These are phyloP conservation scores for Lumbricus terrestris DNA, from an alignment of 2,888 invertebrate genomes.

Conservation along the genomic window DNA sequence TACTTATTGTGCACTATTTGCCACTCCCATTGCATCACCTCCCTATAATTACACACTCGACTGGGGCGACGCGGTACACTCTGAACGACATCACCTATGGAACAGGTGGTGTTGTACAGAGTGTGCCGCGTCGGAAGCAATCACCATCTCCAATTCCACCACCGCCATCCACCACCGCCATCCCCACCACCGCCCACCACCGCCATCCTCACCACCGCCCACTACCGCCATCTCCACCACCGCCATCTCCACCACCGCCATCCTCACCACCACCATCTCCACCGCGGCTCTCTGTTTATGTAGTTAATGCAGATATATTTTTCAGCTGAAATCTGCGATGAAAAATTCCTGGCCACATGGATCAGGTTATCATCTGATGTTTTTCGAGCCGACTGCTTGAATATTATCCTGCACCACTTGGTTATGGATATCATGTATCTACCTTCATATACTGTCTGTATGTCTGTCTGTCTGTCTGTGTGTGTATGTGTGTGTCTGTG, in stretches of 20 bases:
- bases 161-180: too few relatives aligned
- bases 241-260: too few relatives aligned
- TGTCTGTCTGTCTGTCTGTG: not conserved
- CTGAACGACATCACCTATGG: too few relatives aligned
- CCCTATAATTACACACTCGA: too few relatives aligned
- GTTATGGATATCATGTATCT: not conserved
- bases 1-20: not conserved
- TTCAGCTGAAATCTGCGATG: not conserved
- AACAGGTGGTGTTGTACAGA: too few relatives aligned
- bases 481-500: not conserved
- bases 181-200: too few relatives aligned
- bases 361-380: not conserved
- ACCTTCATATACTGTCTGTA: not conserved
- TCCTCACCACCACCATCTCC: too few relatives aligned
- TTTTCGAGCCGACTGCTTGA: not conserved
- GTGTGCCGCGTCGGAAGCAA: too few relatives aligned
- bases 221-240: too few relatives aligned
- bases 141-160: too few relatives aligned
- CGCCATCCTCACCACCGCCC: too few relatives aligned
- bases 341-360: not conserved
- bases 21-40: not conserved
- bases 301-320: not conserved
- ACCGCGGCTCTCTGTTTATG: too few relatives aligned
- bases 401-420: not conserved
- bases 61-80: not conserved